A percentile compares a stretch with the other conserved stretches of the same genome.
Evolutionary conservation across 2,113 vertebrate genomes (phyloP).

Genomic region (Symphodus melops): DNA sequence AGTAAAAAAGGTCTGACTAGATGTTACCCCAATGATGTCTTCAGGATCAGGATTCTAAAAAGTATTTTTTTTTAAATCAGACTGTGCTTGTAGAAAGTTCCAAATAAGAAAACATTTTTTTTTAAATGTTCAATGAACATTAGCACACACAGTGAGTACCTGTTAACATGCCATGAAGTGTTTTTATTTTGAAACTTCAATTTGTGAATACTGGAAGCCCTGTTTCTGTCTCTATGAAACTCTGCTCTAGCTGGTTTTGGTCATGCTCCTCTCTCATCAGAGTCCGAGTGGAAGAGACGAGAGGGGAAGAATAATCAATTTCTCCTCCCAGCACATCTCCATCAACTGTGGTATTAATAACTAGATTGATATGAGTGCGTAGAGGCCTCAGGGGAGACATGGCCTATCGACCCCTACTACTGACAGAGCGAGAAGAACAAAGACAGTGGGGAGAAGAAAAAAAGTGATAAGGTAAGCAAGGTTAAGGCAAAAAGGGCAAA

Average conservation of each 20-base stretch:
- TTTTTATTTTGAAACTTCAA: too few relatives aligned
- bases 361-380: constrained; percentile 40
- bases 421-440: constrained; percentile 22
- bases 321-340: constrained; percentile 39
- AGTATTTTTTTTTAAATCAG: too few relatives aligned
- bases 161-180: too few relatives aligned
- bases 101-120: too few relatives aligned
- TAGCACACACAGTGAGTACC: too few relatives aligned
- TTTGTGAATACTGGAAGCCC: not conserved
- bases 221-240: constrained; percentile 5
- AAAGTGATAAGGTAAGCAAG: not conserved
- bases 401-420: constrained; percentile 33
- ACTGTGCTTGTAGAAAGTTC: too few relatives aligned
- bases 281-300: constrained; percentile 9
- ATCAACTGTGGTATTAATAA: constrained; percentile 55
- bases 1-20: too few relatives aligned
- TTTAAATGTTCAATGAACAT: too few relatives aligned
- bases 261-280: constrained; percentile 18
- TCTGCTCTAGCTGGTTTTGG: constrained; percentile 14
- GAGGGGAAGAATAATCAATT: constrained; percentile 39
- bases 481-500: not conserved
- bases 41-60: too few relatives aligned
- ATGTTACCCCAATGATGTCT: too few relatives aligned
- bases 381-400: constrained; percentile 32
- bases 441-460: not conserved